Base-by-base conservation (phyloP, 1,140 invertebrate genomes). In the Calephelis virginiensis region DNA sequence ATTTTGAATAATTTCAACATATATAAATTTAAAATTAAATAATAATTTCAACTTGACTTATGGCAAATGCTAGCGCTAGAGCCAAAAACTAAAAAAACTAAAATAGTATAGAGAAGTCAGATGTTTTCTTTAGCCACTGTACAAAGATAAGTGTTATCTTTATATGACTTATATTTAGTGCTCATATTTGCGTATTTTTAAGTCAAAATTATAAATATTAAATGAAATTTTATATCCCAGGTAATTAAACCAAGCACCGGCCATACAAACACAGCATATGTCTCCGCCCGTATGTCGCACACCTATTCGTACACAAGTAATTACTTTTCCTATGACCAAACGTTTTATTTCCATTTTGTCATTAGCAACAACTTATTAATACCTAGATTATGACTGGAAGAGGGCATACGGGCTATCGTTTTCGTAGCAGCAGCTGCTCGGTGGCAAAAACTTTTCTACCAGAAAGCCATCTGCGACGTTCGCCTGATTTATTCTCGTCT, bases 281-380 rank as follows among this genome's bases (percentile, higher is more conserved):
- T 77, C 66, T 72, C 53, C 65, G 70, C 87, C 87, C 87, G 85
- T 90, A 90, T 90, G 64, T 77, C 81, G 79, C 80, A 75, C 71
- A 70, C 64, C 71, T 40, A 40, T 40, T 17, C 28, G 53, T 38
- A 59, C 56, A 59, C 38, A 17, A 17, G 73, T 85, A 85, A 84
- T 83, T 86, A 79, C 76, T 73, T 78, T 76, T 73, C 72, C 67
- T 80, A 82, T 84, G 81, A 78, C 80, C 85, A 86, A 89, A 86
- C 85, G 80, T 75, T 80, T 74, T 75, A 88, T 90, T 89, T 83
- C 81, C 81, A 88, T 87, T 86, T 84, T 86, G 80, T 87, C 86
- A 86, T 90, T 90, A 90, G 83, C 82, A 77, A 85, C 82, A 17
- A 3, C 17, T 17, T 89, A 90, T 90, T 90, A 86, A 90, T 90